phyloP scores from a whole-genome alignment of 1,140 invertebrate species.

The Caenorhabditis tropicalis region DNA sequence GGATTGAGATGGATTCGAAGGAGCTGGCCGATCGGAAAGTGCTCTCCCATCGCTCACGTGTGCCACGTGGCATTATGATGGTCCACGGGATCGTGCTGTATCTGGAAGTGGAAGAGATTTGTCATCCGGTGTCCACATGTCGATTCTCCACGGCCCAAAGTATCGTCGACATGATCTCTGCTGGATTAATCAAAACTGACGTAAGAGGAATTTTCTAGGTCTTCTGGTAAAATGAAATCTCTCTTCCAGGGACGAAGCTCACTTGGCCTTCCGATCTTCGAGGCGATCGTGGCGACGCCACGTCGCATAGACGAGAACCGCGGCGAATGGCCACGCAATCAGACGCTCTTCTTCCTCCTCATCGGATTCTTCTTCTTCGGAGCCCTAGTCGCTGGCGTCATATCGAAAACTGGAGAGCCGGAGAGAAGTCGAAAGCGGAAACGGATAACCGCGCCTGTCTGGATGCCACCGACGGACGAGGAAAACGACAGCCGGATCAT shows the following conservation, averaged over 20 bases:
- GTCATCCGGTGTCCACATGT: background rate
- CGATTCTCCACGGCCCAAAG: background rate
- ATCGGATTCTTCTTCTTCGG: background rate
- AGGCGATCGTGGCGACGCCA: background rate
- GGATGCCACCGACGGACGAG: constrained; percentile 47
- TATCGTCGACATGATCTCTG: constrained; percentile 4
- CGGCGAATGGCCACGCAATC: background rate
- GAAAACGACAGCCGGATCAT: background rate
- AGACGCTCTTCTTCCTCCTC: background rate
- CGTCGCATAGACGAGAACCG: background rate
- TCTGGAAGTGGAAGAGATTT: constrained; percentile 30
- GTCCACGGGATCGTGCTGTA: constrained; percentile 35
- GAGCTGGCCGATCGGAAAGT: background rate
- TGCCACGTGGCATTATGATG: background rate
- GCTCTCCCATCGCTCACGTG: background rate
- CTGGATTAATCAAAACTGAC: background rate
- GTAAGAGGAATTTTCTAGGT: background rate
- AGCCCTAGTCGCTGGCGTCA: background rate
- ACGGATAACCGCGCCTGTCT: constrained; percentile 42
- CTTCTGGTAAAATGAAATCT: background rate
- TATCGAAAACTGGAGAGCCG: background rate
- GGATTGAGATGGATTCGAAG: background rate
- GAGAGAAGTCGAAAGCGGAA: constrained; percentile 52
- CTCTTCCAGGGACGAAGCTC: background rate
- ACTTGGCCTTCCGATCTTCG: background rate